A percentile compares a stretch with the other conserved stretches of the same genome.
These are phyloP conservation scores for Chaetodon trifascialis DNA, from an alignment of 2,113 vertebrate genomes.

Conservation along the genomic window DNA sequence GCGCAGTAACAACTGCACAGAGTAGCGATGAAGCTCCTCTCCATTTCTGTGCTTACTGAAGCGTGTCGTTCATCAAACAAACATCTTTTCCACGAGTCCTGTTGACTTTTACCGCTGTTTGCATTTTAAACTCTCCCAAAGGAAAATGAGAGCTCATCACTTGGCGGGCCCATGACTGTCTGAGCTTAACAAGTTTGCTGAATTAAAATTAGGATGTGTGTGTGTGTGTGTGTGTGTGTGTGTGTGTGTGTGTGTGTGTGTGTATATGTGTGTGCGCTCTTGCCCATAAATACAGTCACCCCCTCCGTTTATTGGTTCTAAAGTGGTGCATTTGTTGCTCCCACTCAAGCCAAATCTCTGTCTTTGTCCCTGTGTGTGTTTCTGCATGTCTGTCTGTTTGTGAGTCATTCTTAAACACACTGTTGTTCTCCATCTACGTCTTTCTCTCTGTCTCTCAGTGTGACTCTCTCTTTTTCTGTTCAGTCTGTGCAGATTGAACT, in stretches of 20 bases:
- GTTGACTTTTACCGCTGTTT: conserved; percentile 8
- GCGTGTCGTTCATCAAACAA: neutral
- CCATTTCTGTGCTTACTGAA: neutral
- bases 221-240: conserved; percentile 17
- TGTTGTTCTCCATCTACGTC: conserved; percentile 36
- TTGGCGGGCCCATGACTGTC: neutral
- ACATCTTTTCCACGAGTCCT: neutral
- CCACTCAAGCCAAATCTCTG: conserved; percentile 31
- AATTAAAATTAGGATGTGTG: conserved; percentile 18
- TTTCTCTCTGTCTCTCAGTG: conserved; percentile 29
- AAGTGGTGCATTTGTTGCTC: conserved; percentile 57
- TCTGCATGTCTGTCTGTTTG: conserved; percentile 46
- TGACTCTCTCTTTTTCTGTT: conserved; percentile 44
- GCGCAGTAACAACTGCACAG: neutral
- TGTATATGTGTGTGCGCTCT: neutral
- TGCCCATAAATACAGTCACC: conserved; percentile 17
- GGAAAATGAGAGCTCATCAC: conserved; percentile 9
- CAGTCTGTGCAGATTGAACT: conserved; percentile 71
- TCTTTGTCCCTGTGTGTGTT: conserved; percentile 49
- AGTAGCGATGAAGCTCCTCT: neutral
- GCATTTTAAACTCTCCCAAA: neutral
- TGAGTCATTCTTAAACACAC: conserved; percentile 53
- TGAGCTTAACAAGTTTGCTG: neutral
- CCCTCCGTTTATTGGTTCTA: conserved; percentile 35
- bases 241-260: neutral